Percentiles rank a stretch among this genome's conserved stretches.
Evolutionary conservation across 2,113 vertebrate species (phyloP).

Genomic region (Cinclus mexicanus): DNA sequence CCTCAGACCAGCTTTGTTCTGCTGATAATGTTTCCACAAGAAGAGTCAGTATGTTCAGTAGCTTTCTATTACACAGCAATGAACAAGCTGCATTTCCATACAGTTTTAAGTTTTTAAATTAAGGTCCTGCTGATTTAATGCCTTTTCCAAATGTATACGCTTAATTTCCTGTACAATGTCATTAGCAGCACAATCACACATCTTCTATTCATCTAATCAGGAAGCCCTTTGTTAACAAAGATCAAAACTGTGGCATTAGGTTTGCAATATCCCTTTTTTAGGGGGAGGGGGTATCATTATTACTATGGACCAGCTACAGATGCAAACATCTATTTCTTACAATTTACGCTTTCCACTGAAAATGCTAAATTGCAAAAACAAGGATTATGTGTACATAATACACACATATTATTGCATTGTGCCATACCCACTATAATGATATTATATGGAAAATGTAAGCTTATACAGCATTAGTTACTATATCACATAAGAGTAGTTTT

Average conservation of each 20-base stretch:
- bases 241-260: slow-evolving; percentile 67
- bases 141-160: slow-evolving; percentile 80
- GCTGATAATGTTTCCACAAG: slow-evolving; percentile 69
- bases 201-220: slow-evolving; percentile 77
- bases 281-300: not conserved
- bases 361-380: not conserved
- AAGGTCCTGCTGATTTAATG: slow-evolving; percentile 86
- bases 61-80: slow-evolving; percentile 77
- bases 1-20: slow-evolving; percentile 59
- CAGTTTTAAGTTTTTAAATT: slow-evolving; percentile 85
- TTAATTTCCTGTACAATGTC: slow-evolving; percentile 83
- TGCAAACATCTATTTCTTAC: not conserved
- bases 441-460: slow-evolving; percentile 19
- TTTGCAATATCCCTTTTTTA: not conserved
- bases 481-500: slow-evolving; percentile 60
- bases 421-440: not conserved
- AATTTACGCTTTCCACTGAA: not conserved
- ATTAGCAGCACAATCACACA: slow-evolving; percentile 80
- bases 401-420: not conserved
- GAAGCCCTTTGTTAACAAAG: slow-evolving; percentile 75
- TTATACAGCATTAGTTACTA: slow-evolving; percentile 39
- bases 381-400: not conserved
- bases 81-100: slow-evolving; percentile 81
- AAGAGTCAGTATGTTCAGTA: slow-evolving; percentile 65
- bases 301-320: not conserved